Evolutionary conservation across 2,888 invertebrate species (phyloP), one percentile per base, ranked within the genome.

Genomic region (Drosophila borborema): DNA sequence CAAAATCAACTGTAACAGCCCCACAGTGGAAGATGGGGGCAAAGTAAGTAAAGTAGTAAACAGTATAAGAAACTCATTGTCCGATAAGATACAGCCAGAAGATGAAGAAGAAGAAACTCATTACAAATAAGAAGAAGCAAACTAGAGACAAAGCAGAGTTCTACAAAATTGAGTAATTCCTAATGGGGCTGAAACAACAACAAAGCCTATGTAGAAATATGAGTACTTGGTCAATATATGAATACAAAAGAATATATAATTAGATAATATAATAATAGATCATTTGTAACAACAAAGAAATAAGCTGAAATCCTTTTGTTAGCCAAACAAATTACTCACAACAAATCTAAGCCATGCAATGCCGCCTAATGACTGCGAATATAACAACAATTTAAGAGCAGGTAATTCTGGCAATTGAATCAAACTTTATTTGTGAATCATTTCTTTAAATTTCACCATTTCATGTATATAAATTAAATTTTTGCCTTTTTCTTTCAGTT

Each of bases 61-160:
- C 36, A 56, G 51, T 40, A 54, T 64, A 61, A 61, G 64, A 36
- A 76, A 73, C 64, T 48, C 68, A 68, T 61, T 68, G 56, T 45
- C 55, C 61, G 76, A 77, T 79, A 78, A 78, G 79, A 78, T 77
- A 72, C 58, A 48, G 14, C 10, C 41, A 54, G 20, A 9, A 8
- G n/a, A n/a, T 9, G 18, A 2, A 34, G n/a, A 34, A 10, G 3
- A 9, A 1, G 2, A 23, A 20, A 38, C 53, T 36, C 20, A 20
- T 53, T 16, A n/a, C 28, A 40, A 28, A 20, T 12, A 3, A n/a
- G 38, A 6, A n/a, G 38, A 6, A 1, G n/a, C 14, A 38, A 40
- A n/a, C 38, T n/a, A 16, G 20, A 36, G 20, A 36, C 49, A 10
- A 49, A 28, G 46, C 46, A 8, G 8, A 23, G 23, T 16, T 48